These are phyloP conservation scores for Temnothorax unifasciatus DNA, from an alignment of 2,888 invertebrate species.

Conservation along the genomic window DNA sequence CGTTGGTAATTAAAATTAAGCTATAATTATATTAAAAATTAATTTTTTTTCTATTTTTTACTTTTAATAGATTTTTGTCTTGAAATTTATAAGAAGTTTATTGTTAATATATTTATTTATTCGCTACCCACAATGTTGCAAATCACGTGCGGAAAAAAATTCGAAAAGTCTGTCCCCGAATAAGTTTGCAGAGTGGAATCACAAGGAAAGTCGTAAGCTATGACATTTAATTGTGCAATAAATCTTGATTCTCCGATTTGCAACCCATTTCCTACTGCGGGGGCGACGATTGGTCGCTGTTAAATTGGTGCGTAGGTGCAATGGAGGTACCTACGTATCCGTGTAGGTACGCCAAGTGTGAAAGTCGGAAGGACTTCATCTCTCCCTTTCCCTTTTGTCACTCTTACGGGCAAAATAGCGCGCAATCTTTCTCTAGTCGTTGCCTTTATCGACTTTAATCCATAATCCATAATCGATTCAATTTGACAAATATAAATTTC, in stretches of 20 bases:
- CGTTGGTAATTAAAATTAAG: not conserved
- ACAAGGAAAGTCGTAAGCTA: conserved; percentile 81
- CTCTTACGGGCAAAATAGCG: conserved; percentile 55
- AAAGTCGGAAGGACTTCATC: conserved; percentile 82
- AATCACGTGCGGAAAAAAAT: conserved; percentile 44
- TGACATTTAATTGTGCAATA: conserved; percentile 85
- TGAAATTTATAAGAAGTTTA: not conserved
- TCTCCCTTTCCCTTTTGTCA: conserved; percentile 61
- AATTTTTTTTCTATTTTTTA: not conserved
- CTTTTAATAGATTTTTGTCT: not conserved
- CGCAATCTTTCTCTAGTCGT: conserved; percentile 55
- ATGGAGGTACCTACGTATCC: conserved; percentile 78
- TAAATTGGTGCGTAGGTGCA: conserved; percentile 83
- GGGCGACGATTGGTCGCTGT: conserved; percentile 83
- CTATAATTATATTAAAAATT: no score
- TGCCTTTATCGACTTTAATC: conserved; percentile 10
- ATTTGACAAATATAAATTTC: conserved; percentile 7
- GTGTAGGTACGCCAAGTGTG: conserved; percentile 81
- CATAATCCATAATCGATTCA: conserved; percentile 4
- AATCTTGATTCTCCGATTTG: conserved; percentile 86
- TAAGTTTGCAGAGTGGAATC: conserved; percentile 63
- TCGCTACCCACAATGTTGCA: not conserved
- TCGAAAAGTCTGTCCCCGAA: conserved; percentile 54
- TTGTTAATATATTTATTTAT: not conserved
- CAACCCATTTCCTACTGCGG: conserved; percentile 86